Conservation (phyloP, 2,797 vertebrate genomes). For the Alcedo quadribrachys region DNA sequence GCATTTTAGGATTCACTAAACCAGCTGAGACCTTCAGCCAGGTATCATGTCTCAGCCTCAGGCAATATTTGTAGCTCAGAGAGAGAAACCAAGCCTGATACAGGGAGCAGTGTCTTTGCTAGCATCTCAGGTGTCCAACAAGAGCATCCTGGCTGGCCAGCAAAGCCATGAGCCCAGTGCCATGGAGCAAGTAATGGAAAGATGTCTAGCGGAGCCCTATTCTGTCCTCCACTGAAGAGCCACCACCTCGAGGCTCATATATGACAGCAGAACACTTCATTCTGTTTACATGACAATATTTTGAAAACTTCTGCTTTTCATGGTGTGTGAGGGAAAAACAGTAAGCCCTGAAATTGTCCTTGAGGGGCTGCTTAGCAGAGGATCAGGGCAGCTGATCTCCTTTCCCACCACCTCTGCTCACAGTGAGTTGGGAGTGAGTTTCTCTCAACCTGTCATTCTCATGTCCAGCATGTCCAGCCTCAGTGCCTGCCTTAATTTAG, state of each 20-base stretch:
- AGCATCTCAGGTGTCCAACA: neutral
- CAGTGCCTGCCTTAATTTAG: neutral
- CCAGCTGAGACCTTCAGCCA: neutral
- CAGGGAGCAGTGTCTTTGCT: neutral
- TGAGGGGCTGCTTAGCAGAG: neutral
- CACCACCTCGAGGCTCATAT: neutral
- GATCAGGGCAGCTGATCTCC: neutral
- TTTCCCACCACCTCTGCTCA: neutral
- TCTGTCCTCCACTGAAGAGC: neutral
- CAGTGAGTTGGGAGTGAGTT: neutral
- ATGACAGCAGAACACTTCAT: neutral
- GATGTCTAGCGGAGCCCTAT: neutral
- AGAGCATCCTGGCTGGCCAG: neutral
- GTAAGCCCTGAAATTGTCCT: neutral
- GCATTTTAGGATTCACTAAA: neutral
- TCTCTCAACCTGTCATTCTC: neutral
- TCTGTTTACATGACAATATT: neutral
- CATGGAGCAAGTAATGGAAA: neutral
- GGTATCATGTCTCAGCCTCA: neutral
- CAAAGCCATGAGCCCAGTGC: neutral
- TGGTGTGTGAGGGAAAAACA: neutral
- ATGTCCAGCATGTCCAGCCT: neutral
- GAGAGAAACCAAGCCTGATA: neutral
- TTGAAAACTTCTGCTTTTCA: neutral
- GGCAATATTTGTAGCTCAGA: neutral